A percentile compares a stretch with the other conserved stretches of the same genome.
Conservation (phyloP, 2,797 vertebrate genomes). For the Anguilla marmorata region DNA sequence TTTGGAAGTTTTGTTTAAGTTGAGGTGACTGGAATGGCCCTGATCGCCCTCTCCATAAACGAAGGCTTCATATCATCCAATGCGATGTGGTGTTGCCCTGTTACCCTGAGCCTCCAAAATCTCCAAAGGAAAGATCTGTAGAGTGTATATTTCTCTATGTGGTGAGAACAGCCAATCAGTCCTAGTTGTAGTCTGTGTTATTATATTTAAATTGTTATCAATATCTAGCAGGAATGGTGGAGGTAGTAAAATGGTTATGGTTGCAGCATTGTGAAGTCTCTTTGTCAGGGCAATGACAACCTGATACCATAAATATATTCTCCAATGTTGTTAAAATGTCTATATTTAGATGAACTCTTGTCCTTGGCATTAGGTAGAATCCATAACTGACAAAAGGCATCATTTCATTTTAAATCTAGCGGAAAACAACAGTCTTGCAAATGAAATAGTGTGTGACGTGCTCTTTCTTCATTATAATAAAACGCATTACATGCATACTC, state of each 20-base stretch:
- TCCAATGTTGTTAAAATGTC: constrained; percentile 49
- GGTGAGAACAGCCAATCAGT: background rate
- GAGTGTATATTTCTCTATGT: background rate
- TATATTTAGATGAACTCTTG: constrained; percentile 65
- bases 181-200: background rate
- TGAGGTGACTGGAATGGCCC: background rate
- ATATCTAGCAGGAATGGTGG: background rate
- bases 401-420: constrained; percentile 71
- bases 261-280: background rate
- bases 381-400: constrained; percentile 64
- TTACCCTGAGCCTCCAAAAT: background rate
- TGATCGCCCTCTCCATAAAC: background rate
- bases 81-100: background rate
- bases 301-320: constrained; percentile 33
- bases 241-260: background rate
- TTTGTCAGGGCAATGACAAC: background rate
- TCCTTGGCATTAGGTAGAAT: constrained; percentile 69
- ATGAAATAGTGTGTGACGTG: constrained; percentile 60
- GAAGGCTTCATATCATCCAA: background rate
- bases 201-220: background rate
- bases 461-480: constrained; percentile 70
- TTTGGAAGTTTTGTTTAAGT: background rate
- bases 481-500: constrained; percentile 42
- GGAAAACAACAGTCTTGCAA: constrained; percentile 56
- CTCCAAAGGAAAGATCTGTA: background rate